These are phyloP conservation scores for Babyrousa celebensis DNA, from an alignment of 2,797 vertebrate species.

Conservation along the genomic window DNA sequence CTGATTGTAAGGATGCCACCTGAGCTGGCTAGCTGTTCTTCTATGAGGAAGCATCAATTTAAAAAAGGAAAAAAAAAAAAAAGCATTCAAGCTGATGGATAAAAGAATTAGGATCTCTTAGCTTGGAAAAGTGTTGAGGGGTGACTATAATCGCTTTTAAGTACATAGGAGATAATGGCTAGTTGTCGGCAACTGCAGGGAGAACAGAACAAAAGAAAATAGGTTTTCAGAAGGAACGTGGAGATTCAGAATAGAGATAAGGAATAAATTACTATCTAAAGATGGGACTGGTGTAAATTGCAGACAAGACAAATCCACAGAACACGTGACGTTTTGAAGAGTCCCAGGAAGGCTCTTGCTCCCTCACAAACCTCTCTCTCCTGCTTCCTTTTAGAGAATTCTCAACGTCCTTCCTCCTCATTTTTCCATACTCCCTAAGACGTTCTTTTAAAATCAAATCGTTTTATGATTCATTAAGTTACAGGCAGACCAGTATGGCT, in stretches of 20 bases:
- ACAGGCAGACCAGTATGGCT: not conserved
- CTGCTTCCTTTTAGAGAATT: not conserved
- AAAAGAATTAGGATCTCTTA: constrained; percentile 73
- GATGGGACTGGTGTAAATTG: not conserved
- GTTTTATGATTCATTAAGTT: not conserved
- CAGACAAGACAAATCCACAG: not conserved
- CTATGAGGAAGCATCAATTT: constrained; percentile 77
- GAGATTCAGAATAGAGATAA: constrained; percentile 62
- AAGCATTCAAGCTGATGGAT: constrained; percentile 65
- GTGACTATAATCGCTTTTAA: constrained; percentile 73
- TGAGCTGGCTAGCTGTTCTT: constrained; percentile 74
- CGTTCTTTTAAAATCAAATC: not conserved
- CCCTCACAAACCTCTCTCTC: not conserved
- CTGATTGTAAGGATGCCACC: constrained; percentile 78
- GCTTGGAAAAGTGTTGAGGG: constrained; percentile 64
- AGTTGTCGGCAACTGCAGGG: constrained; percentile 29
- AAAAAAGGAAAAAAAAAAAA: not conserved
- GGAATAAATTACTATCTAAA: constrained; percentile 57
- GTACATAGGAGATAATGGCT: constrained; percentile 64
- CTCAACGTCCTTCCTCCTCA: not conserved
- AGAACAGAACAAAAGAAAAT: constrained; percentile 67
- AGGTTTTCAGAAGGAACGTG: constrained; percentile 25
- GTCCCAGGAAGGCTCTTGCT: not conserved
- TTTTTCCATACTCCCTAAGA: not conserved
- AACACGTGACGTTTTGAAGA: not conserved